phyloP scores from a whole-genome alignment of 2,113 vertebrate species.

The Sander vitreus region DNA sequence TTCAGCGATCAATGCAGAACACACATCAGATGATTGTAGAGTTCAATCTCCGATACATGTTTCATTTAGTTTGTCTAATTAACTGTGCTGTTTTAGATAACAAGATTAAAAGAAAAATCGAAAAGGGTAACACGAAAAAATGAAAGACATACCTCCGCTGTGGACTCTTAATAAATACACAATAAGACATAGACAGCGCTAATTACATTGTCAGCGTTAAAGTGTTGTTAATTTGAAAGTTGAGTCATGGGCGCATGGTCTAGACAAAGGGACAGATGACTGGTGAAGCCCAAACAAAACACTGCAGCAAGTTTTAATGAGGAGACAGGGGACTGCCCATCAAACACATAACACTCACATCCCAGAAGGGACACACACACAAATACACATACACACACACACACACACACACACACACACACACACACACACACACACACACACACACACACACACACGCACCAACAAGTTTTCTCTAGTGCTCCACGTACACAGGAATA shows the following conservation, averaged over 20 bases:
- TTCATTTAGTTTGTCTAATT: conserved; percentile 39
- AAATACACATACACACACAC: conserved; percentile 2
- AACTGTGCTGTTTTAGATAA: not conserved
- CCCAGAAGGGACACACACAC: conserved; percentile 31
- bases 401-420: conserved; percentile 15
- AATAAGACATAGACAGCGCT: conserved; percentile 40
- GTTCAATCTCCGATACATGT: not conserved
- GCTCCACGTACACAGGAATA: conserved; percentile 21
- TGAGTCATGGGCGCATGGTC: conserved; percentile 49
- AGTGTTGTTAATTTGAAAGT: conserved; percentile 51
- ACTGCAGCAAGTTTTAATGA: conserved; percentile 79
- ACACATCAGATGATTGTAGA: conserved; percentile 18
- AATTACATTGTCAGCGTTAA: conserved; percentile 59
- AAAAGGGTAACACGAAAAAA: not conserved
- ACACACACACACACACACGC: conserved; percentile 6
- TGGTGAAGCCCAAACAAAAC: conserved; percentile 73
- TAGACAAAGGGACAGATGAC: conserved; percentile 73
- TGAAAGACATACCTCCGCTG: not conserved
- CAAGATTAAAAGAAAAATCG: conserved; percentile 16
- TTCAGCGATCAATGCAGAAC: not conserved
- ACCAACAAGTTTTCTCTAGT: conserved; percentile 10
- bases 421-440: not conserved
- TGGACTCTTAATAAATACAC: conserved; percentile 36
- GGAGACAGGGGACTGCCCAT: conserved; percentile 70
- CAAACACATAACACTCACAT: conserved; percentile 58